Evolutionary conservation across 2,797 vertebrate genomes (phyloP), one percentile per base, ranked within the genome.

Genomic region (Meda fulgida): DNA sequence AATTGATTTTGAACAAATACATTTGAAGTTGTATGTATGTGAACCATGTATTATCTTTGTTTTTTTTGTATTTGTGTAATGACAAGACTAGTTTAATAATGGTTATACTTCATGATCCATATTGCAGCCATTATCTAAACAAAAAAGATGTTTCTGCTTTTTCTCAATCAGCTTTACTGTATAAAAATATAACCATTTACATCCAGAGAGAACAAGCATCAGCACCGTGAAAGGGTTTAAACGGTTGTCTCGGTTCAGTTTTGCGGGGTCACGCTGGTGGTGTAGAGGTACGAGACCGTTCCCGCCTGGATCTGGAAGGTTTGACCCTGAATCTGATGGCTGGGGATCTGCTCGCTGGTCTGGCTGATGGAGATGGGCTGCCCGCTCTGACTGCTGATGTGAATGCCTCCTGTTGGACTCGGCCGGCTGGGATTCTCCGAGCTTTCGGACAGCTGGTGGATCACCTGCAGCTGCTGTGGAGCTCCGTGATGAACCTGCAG

Each of bases 401-500:
- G 92, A 21, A 93, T 92, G 48, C 91, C 93, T 78, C 85, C 85
- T 0, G 78, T 75, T 93, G 94, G 96, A 89, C 90, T 83, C 91
- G 63, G 8, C 5, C 92, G 95, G 89, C 88, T 92, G 81, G 93
- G 95, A 46, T 92, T 94, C 46, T 82, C 93, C 2, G 69, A 31
- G 46, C 73, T 26, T 34, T 92, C 91, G n/a, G 16, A 89, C 86
- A 0, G 91, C 7, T 91, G 93, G 48, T 93, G 93, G 87, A 91
- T 80, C 65, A 93, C 88, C 80, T 92, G 94, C 87, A 95, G 89
- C 87, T 93, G 94, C 72, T 95, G 96, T 6, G 94, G 87, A 1
- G 95, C 90, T 2, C 93, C 94, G 14, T 95, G 96, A 78, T 97
- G 96, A 84, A 93, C 94, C 34, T 96, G 97, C 11, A 99, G 95